Conservation (phyloP, 2,797 vertebrate species). For the Prionace glauca region DNA sequence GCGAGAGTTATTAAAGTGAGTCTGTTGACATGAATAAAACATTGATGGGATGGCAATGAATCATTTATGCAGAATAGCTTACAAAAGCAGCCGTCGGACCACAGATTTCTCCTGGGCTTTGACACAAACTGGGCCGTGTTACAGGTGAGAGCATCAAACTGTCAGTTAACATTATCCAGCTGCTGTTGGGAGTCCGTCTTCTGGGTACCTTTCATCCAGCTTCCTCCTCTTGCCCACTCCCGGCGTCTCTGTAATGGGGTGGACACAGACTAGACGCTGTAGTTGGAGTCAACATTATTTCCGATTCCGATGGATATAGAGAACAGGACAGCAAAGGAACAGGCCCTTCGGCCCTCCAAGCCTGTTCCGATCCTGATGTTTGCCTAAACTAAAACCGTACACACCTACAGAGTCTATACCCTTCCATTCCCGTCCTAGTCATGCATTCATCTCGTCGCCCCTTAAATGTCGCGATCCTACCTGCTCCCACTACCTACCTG, state of each 20-base stretch:
- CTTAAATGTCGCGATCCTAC: too few relatives aligned
- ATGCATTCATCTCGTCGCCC: too few relatives aligned
- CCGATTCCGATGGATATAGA: too few relatives aligned
- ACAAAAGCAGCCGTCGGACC: background rate
- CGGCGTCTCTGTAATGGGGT: background rate
- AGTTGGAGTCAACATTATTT: too few relatives aligned
- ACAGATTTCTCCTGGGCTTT: background rate
- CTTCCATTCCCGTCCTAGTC: too few relatives aligned
- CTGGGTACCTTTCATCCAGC: background rate
- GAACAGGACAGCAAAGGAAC: too few relatives aligned
- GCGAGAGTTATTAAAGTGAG: background rate
- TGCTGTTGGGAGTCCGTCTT: too few relatives aligned
- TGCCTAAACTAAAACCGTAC: too few relatives aligned
- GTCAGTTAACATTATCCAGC: background rate
- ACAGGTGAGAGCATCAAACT: background rate
- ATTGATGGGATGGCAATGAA: conserved; percentile 5
- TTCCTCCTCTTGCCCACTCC: background rate
- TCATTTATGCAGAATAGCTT: background rate
- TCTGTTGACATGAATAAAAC: background rate
- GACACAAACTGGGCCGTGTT: background rate
- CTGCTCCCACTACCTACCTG: too few relatives aligned
- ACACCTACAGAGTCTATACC: too few relatives aligned
- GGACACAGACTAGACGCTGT: background rate
- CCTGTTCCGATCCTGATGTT: too few relatives aligned
- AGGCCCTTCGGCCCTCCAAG: too few relatives aligned